Evolutionary conservation across 2,797 vertebrate genomes (phyloP).

Genomic region (Microcaecilia unicolor): DNA sequence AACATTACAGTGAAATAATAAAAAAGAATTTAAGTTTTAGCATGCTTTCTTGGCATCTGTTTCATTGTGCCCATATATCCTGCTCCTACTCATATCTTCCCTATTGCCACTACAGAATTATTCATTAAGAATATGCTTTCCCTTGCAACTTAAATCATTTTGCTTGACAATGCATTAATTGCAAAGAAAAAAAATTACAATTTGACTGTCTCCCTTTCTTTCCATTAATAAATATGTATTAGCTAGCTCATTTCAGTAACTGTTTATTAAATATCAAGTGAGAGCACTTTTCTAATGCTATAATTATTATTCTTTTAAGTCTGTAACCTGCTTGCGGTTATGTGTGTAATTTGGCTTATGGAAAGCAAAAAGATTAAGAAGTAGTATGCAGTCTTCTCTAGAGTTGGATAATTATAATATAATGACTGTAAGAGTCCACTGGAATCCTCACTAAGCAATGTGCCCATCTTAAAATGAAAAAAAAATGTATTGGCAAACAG

Average conservation of each 20-base stretch:
- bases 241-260: conserved; percentile 34
- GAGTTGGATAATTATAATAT: too few relatives aligned
- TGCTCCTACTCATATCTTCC: not conserved
- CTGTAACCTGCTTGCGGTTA: conserved; percentile 32
- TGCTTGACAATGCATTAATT: not conserved
- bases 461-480: too few relatives aligned
- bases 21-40: not conserved
- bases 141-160: not conserved
- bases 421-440: too few relatives aligned
- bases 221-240: conserved; percentile 25
- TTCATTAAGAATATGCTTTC: not conserved
- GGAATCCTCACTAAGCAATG: too few relatives aligned
- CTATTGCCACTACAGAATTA: not conserved
- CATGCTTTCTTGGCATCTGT: not conserved
- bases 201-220: conserved; percentile 1
- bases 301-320: conserved; percentile 40
- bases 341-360: conserved; percentile 30
- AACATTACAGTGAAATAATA: conserved; percentile 4
- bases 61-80: not conserved
- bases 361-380: too few relatives aligned
- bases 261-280: conserved; percentile 34
- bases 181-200: conserved; percentile 13
- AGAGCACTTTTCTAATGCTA: conserved; percentile 28
- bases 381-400: too few relatives aligned
- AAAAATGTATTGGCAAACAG: too few relatives aligned